Percentiles rank a stretch among this genome's conserved stretches.
Conservation (phyloP, 2,888 invertebrate genomes). For the Drosophila neotestacea region DNA sequence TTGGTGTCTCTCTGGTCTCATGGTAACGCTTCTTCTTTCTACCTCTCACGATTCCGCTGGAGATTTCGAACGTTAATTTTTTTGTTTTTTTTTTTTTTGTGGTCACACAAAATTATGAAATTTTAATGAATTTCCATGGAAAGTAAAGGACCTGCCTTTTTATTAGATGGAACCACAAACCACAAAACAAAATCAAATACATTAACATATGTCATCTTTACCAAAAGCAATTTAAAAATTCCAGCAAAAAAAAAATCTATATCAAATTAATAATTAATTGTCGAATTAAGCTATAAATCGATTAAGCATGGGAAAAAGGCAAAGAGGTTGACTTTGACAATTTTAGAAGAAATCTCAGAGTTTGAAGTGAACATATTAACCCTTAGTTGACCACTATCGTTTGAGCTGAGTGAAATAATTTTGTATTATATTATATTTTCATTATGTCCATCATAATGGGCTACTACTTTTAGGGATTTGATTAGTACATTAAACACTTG, state of each 20-base stretch:
- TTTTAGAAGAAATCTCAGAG: neutral
- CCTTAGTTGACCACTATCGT: neutral
- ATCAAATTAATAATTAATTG: constrained; percentile 17
- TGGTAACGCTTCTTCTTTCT: constrained; percentile 32
- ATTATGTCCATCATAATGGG: too few species aligned
- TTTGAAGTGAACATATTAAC: neutral
- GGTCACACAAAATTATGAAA: constrained; percentile 48
- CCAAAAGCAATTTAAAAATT: neutral
- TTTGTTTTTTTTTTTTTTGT: constrained; percentile 12
- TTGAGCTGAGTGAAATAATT: neutral
- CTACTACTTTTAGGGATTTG: neutral
- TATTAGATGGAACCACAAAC: constrained; percentile 12
- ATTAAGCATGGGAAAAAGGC: constrained; percentile 3
- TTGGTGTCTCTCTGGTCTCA: constrained; percentile 61
- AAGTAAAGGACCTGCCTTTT: constrained; percentile 27
- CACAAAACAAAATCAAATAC: constrained; percentile 3
- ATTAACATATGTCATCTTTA: constrained; percentile 26
- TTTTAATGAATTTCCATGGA: constrained; percentile 47
- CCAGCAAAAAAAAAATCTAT: neutral
- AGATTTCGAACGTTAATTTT: neutral
- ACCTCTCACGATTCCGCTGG: constrained; percentile 8
- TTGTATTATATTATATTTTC: too few species aligned
- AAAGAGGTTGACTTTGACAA: neutral
- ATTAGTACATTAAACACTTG: too few species aligned
- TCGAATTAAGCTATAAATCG: constrained; percentile 3